These are phyloP conservation scores for Oncorhynchus gorbuscha DNA, from an alignment of 2,113 vertebrate species.

Conservation along the genomic window DNA sequence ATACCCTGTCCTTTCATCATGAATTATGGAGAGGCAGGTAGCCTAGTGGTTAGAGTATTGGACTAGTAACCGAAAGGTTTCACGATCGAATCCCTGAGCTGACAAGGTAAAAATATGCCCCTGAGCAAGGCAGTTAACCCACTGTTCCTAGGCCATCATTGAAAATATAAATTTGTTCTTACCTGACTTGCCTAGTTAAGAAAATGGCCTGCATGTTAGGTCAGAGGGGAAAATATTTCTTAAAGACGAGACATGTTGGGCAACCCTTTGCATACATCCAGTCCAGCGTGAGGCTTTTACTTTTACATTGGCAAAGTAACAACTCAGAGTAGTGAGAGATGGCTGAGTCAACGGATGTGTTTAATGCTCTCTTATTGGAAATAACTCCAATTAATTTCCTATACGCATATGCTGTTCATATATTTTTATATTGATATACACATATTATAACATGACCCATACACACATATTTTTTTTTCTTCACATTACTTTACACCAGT, in stretches of 20 bases:
- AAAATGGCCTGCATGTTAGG: neutral
- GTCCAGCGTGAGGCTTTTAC: slow-evolving; percentile 11
- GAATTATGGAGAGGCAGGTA: neutral
- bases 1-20: slow-evolving; percentile 34
- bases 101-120: no score
- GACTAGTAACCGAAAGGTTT: no score
- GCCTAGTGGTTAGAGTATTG: no score
- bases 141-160: no score
- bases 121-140: no score
- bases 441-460: no score
- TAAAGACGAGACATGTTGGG: slow-evolving; percentile 1
- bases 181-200: no score
- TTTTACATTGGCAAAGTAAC: neutral
- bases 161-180: no score
- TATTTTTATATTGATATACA: no score
- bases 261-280: slow-evolving; percentile 15
- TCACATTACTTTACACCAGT: neutral
- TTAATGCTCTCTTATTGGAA: neutral
- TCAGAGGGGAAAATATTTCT: slow-evolving; percentile 19
- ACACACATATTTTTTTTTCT: no score
- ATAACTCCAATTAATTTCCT: neutral
- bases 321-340: neutral
- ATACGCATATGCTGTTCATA: neutral
- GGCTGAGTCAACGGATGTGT: neutral
- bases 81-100: no score